Conservation (phyloP, 2,797 vertebrate species). For the Sebastes iracundus region DNA sequence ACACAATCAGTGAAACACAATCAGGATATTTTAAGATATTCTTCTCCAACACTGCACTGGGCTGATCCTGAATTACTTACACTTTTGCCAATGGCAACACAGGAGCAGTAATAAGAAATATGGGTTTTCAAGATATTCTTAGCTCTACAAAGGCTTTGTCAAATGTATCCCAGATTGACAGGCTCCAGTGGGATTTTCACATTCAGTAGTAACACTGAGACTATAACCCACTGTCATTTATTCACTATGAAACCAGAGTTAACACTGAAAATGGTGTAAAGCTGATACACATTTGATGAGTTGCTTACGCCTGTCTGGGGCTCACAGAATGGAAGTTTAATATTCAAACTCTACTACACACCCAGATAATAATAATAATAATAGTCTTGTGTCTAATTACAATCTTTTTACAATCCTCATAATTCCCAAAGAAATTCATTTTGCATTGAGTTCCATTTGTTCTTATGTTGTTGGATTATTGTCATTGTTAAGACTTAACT, state of each 20-base stretch:
- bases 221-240: slow-evolving; percentile 20
- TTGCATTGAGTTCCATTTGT: not conserved
- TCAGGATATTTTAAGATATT: slow-evolving; percentile 45
- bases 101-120: slow-evolving; percentile 56
- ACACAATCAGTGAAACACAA: slow-evolving; percentile 44
- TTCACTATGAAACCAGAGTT: slow-evolving; percentile 8
- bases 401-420: not conserved
- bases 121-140: slow-evolving; percentile 69
- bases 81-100: slow-evolving; percentile 53
- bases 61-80: slow-evolving; percentile 57
- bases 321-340: not conserved
- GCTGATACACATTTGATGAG: slow-evolving; percentile 28
- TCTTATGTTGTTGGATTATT: not conserved
- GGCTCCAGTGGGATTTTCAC: slow-evolving; percentile 59
- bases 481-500: not conserved
- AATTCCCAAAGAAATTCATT: not conserved
- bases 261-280: slow-evolving; percentile 12
- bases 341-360: not conserved
- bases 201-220: slow-evolving; percentile 33
- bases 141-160: slow-evolving; percentile 56
- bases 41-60: slow-evolving; percentile 9
- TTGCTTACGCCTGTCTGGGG: not conserved
- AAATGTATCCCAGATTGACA: slow-evolving; percentile 58
- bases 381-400: not conserved
- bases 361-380: not conserved